A percentile compares a stretch with the other conserved stretches of the same genome.
Conservation (phyloP, 2,113 vertebrate genomes). For the Hyla sarda region DNA sequence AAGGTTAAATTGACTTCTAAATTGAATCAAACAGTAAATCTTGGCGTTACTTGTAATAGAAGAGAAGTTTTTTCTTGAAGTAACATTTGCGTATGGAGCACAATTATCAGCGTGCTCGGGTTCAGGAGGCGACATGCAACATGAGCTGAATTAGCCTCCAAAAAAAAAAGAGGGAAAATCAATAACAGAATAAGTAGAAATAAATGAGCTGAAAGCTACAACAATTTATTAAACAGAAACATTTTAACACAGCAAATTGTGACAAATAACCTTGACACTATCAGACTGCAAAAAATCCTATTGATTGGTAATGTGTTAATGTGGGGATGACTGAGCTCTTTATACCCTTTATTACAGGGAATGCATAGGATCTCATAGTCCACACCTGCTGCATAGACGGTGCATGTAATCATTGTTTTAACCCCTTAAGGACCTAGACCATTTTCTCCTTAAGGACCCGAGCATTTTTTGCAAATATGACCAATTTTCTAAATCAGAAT, state of each 20-base stretch:
- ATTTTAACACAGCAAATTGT: neutral
- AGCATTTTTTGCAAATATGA: too few species aligned
- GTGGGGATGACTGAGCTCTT: neutral
- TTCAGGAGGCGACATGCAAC: conserved; percentile 3
- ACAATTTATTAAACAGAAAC: conserved; percentile 7
- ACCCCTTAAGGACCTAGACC: too few species aligned
- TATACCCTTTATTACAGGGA: too few species aligned
- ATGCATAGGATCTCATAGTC: too few species aligned
- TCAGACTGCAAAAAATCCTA: conserved; percentile 25
- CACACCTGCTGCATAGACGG: too few species aligned
- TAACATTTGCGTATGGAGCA: conserved; percentile 24
- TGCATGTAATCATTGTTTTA: too few species aligned
- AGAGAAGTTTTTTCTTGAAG: neutral
- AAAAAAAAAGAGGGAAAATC: conserved; percentile 52
- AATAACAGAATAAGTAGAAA: conserved; percentile 34
- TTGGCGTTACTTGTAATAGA: neutral
- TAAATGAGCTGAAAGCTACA: conserved; percentile 1
- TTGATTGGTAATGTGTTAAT: conserved; percentile 16
- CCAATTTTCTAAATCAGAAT: too few species aligned
- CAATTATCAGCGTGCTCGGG: conserved; percentile 8
- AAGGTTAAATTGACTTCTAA: conserved; percentile 58
- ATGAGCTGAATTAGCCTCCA: neutral
- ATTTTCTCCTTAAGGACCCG: too few species aligned
- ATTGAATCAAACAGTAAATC: conserved; percentile 59
- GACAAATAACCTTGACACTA: conserved; percentile 37